A percentile compares a stretch with the other conserved stretches of the same genome.
These are phyloP conservation scores for Salmo trutta DNA, from an alignment of 2,797 vertebrate species.

Conservation along the genomic window DNA sequence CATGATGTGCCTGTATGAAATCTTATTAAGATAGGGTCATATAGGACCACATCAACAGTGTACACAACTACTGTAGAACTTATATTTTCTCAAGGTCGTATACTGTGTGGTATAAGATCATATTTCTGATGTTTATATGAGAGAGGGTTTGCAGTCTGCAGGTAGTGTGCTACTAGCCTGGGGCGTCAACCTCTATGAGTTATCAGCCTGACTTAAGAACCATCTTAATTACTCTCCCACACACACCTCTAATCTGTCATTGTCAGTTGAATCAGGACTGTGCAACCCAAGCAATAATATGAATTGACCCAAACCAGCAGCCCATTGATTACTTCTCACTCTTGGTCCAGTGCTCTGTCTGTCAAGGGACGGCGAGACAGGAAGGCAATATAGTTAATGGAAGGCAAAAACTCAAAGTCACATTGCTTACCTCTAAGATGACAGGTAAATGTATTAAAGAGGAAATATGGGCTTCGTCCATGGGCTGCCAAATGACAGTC, in stretches of 20 bases:
- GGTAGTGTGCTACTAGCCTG: constrained; percentile 51
- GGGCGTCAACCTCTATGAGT: constrained; percentile 57
- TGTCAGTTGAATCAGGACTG: constrained; percentile 71
- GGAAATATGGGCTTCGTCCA: constrained; percentile 67
- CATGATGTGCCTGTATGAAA: too few species aligned
- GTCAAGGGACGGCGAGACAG: constrained; percentile 61
- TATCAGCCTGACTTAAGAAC: constrained; percentile 69
- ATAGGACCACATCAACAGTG: too few species aligned
- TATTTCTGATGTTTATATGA: constrained; percentile 53
- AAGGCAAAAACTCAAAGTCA: constrained; percentile 73
- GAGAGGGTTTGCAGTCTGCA: constrained; percentile 51
- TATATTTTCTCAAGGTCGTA: not conserved
- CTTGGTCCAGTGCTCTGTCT: constrained; percentile 65
- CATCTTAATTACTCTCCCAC: constrained; percentile 79
- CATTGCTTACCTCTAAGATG: constrained; percentile 76
- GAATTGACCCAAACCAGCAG: constrained; percentile 73
- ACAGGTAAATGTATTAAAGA: constrained; percentile 74
- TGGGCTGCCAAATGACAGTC: constrained; percentile 54
- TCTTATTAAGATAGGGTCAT: too few species aligned
- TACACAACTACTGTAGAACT: too few species aligned
- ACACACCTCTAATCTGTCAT: constrained; percentile 72
- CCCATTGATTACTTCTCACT: constrained; percentile 75
- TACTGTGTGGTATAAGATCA: constrained; percentile 52
- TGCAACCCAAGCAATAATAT: constrained; percentile 70
- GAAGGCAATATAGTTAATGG: constrained; percentile 75